Conservation (phyloP, 2,888 invertebrate genomes). For the Dichetophora obliterata region DNA sequence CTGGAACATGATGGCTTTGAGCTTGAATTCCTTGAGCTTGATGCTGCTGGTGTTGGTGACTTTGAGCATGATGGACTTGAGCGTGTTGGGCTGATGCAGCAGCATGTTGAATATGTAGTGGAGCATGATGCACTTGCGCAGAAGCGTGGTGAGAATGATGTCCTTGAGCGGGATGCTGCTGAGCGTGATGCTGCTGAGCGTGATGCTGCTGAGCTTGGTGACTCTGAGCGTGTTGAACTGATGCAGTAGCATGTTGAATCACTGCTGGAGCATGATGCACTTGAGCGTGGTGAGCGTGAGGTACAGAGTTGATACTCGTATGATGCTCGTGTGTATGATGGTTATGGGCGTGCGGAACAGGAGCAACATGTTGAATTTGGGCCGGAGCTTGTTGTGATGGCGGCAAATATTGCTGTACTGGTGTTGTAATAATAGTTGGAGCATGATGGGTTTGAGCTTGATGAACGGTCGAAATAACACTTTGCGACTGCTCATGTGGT, state of each 20-base stretch:
- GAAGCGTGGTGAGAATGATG: no score
- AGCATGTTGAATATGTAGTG: no score
- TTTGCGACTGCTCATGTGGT: constrained; percentile 1
- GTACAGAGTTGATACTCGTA: no score
- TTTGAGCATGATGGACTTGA: no score
- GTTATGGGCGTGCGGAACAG: constrained; percentile 3
- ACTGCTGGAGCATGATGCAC: neutral
- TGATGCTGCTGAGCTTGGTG: no score
- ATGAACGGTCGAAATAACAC: no score
- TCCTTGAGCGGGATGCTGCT: neutral
- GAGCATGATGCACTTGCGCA: no score
- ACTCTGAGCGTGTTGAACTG: no score
- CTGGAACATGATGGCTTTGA: neutral
- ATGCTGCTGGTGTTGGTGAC: no score
- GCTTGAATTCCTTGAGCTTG: neutral
- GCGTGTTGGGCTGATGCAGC: no score
- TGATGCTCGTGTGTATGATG: neutral
- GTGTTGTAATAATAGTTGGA: neutral
- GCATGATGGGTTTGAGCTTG: neutral
- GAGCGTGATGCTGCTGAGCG: no score
- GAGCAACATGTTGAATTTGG: neutral
- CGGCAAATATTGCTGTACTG: neutral
- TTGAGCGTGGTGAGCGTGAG: neutral
- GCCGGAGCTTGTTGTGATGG: constrained; percentile 1
- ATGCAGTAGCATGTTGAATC: no score